Conservation (phyloP, 1,140 invertebrate genomes). For the Babylonia areolata region DNA sequence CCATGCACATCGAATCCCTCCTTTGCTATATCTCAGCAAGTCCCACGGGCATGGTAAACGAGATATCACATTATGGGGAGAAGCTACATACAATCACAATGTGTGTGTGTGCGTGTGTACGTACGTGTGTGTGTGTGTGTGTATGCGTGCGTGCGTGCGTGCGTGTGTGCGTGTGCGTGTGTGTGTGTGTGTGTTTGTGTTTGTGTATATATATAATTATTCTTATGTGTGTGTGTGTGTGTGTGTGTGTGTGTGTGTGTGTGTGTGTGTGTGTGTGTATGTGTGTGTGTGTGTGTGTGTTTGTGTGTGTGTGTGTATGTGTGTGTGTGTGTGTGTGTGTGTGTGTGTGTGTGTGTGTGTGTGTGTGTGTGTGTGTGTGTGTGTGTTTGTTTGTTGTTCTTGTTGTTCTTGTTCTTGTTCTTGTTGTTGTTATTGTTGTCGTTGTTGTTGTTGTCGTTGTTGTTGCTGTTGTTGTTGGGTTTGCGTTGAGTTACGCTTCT, state of each 20-base stretch:
- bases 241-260: conserved; percentile 11
- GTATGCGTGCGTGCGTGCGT: background rate
- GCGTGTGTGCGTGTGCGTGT: background rate
- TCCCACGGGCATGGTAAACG: background rate
- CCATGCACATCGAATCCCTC: no score
- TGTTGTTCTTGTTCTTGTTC: no score
- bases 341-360: conserved; percentile 11
- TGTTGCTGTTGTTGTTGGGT: no score
- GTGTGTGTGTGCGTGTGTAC: no score
- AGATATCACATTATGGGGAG: background rate
- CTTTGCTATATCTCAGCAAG: no score
- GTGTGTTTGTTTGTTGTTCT: background rate
- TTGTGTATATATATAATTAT: background rate
- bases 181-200: background rate
- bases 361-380: conserved; percentile 7
- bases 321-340: conserved; percentile 11
- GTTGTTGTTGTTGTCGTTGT: no score
- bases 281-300: conserved; percentile 2
- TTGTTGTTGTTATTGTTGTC: no score
- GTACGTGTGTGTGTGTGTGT: background rate
- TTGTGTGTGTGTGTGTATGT: background rate
- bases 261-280: conserved; percentile 7
- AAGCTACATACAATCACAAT: no score
- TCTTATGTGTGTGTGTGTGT: background rate
- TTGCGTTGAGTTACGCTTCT: no score